Base-by-base conservation (phyloP, 2,888 invertebrate species). In the Molanna angustata region DNA sequence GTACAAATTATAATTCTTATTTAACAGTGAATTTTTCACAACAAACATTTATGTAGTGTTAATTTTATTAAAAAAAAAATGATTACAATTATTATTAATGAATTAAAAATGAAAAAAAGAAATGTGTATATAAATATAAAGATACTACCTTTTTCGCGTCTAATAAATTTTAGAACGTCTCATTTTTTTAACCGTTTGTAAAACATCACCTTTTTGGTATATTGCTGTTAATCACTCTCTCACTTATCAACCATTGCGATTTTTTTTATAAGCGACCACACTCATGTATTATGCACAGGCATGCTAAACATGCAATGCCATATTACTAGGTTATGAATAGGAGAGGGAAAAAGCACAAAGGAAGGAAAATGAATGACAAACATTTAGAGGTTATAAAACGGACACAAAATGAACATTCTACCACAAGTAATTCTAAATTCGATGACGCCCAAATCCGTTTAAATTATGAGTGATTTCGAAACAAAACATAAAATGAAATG, bases 191-290 rank as follows among this genome's bases (percentile, higher is more conserved):
- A 13, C 33, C 21, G 37, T 35, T 20, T 46, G 20, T 46, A 27
- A 46, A 37, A 39, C 44, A 41, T 48, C 53, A 53, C 53, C 53
- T 32, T 21, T 35, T 47, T 37, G 45, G 20, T 35, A 17, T 27
- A 37, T 14, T 57, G 57, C 57, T 35, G 54, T 57, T 57, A 57
- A 57, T 54, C 52, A 57, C 56, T 46, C 57, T 13, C 14, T 4
- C 35, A 35, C 11, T 46, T 45, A 32, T 32, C 32, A 33, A 45
- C 14, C 31, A 2, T 27, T 47, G 16, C 18, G 47, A 39, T 17
- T 37, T 16, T 31, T 32, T 31, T 45, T 39, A 22, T 27, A 14
- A 14, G 49, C 49, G 41, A 42, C 49, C 49, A 49, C 48, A 48
- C 41, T 39, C 27, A 33, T 27, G 4, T 21, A 21, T 17, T 14